phyloP scores from a whole-genome alignment of 2,797 vertebrate species.

The Myiotriccus ornatus region DNA sequence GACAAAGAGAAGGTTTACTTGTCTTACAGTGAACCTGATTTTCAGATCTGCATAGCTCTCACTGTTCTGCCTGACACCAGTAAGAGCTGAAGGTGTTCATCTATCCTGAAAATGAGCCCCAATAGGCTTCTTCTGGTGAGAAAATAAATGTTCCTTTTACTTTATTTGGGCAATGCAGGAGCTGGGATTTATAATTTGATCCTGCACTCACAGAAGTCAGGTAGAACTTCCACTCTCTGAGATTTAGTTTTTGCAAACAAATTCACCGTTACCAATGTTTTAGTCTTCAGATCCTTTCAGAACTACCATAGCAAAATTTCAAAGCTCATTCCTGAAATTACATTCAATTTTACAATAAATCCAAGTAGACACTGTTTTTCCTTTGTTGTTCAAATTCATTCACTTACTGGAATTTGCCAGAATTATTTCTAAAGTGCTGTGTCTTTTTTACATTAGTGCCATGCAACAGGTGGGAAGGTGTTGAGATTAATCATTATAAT shows the following conservation, averaged over 20 bases:
- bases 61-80: neutral
- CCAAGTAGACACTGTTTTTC: neutral
- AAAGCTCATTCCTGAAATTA: neutral
- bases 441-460: neutral
- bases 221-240: neutral
- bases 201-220: neutral
- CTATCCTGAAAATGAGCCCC: neutral
- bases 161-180: neutral
- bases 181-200: neutral
- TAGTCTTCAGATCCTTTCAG: neutral
- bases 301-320: neutral
- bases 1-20: neutral
- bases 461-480: neutral
- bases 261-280: neutral
- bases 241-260: neutral
- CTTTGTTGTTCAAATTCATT: neutral
- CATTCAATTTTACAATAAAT: neutral
- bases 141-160: neutral
- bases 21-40: neutral
- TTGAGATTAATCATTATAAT: neutral
- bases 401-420: neutral
- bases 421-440: neutral
- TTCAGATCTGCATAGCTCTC: neutral
- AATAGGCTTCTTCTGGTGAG: neutral
- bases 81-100: neutral